Base-by-base conservation (phyloP, 2,888 invertebrate genomes). In the Entomobrya proxima region DNA sequence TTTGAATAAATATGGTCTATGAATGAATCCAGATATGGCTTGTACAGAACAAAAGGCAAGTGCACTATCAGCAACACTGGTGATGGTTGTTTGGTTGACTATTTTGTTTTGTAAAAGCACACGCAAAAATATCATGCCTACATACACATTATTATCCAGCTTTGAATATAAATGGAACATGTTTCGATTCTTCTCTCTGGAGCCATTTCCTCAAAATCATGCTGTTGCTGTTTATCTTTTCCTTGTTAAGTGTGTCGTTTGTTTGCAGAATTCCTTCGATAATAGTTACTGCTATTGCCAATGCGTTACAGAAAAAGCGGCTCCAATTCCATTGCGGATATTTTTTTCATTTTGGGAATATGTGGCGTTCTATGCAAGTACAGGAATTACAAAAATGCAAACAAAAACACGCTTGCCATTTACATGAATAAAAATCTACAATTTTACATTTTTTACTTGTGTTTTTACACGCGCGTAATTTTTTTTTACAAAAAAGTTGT, bases 181-280 rank as follows among this genome's bases (percentile, higher is more conserved):
- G n/a, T 50, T 50, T 5, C 21, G 18, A 21, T 18, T 64, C n/a
- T 35, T 64, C 27, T 21, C 32, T 35, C n/a, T 18, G 2, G 4
- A 32, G 61, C 64, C 37, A 64, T 37, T 64, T 64, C 35, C 64
- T 64, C 64, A 64, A n/a, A n/a, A 35, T 55, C 64, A 4, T 37
- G n/a, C 32, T 64, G 64, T 64, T 64, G 3, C 64, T 35, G 35
- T 64, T 32, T 64, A 64, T 32, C 64, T 32, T 64, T 35, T 9
- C 37, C n/a, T n/a, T n/a, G n/a, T n/a, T n/a, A n/a, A n/a, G n/a
- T n/a, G n/a, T n/a, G n/a, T n/a, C n/a, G n/a, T n/a, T 35, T 32
- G 18, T 64, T 64, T 64, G 35, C 32, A 4, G 2, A 11, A 61
- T 61, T 64, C n/a, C 35, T 55, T 55, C 55, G 55, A 55, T 55